phyloP scores from a whole-genome alignment of 2,113 vertebrate genomes.

The Bothrops jararaca region DNA sequence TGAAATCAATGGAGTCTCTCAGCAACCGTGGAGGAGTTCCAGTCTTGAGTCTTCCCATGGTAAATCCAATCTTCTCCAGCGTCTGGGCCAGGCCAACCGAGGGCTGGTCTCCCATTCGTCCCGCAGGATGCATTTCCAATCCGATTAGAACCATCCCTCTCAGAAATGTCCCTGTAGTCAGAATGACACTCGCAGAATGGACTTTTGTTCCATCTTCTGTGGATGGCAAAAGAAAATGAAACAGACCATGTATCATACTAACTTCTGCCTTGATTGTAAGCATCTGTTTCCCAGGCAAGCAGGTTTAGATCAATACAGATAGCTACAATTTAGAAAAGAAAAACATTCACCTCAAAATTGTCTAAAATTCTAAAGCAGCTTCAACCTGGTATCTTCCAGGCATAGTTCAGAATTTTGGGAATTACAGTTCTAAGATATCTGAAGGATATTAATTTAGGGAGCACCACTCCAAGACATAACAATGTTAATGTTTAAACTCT shows the following conservation, averaged over 20 bases:
- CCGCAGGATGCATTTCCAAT: slow-evolving; percentile 77
- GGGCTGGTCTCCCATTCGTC: slow-evolving; percentile 87
- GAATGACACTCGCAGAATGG: slow-evolving; percentile 75
- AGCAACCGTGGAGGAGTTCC: slow-evolving; percentile 89
- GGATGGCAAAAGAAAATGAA: slow-evolving; percentile 4
- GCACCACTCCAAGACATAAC: background rate
- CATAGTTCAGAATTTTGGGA: background rate
- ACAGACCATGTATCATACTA: background rate
- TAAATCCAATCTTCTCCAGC: slow-evolving; percentile 82
- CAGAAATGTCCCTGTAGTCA: slow-evolving; percentile 93
- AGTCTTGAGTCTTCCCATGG: slow-evolving; percentile 85
- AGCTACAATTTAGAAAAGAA: background rate
- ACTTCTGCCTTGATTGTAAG: background rate
- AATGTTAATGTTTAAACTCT: background rate
- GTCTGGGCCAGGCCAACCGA: slow-evolving; percentile 83
- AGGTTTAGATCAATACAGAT: background rate
- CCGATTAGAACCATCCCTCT: slow-evolving; percentile 84
- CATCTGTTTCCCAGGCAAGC: slow-evolving; percentile 13
- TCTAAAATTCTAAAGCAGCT: fast-evolving
- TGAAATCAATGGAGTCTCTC: slow-evolving; percentile 83
- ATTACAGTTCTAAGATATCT: background rate
- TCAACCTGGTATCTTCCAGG: background rate
- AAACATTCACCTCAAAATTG: background rate
- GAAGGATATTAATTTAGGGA: background rate
- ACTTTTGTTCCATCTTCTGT: slow-evolving; percentile 74